Evolutionary conservation across 1,140 invertebrate species (phyloP).

Genomic region (Leguminivora glycinivorella): DNA sequence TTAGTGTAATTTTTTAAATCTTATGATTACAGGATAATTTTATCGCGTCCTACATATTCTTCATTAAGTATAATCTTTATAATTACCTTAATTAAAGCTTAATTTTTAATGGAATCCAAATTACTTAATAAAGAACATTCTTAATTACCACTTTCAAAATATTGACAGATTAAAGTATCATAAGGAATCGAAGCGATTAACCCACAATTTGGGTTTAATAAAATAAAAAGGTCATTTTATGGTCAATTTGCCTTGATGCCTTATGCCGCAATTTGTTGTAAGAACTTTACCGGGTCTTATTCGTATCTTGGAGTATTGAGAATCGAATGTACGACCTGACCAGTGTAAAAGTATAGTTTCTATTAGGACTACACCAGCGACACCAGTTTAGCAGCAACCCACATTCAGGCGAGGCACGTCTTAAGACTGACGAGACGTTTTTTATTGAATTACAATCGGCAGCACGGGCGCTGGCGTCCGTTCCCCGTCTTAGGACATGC

Average conservation of each 20-base stretch:
- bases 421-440: no score
- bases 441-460: no score
- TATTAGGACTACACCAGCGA: no score
- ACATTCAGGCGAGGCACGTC: no score
- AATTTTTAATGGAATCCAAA: background rate
- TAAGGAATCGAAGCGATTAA: background rate
- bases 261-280: constrained; percentile 1
- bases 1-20: no score
- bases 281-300: background rate
- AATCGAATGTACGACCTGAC: background rate
- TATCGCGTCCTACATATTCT: no score
- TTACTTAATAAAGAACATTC: background rate
- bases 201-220: constrained; percentile 6
- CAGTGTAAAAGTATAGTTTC: background rate
- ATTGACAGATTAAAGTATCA: background rate
- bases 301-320: background rate
- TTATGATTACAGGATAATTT: no score
- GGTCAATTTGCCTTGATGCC: constrained; percentile 1
- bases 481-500: no score
- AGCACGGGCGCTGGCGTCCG: no score
- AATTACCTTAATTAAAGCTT: no score
- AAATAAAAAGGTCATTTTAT: constrained; percentile 11
- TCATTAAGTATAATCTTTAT: no score
- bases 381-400: no score
- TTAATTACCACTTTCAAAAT: background rate